Percentiles rank a stretch among this genome's conserved stretches.
phyloP scores from a whole-genome alignment of 2,113 vertebrate species.

The Peromyscus leucopus region DNA sequence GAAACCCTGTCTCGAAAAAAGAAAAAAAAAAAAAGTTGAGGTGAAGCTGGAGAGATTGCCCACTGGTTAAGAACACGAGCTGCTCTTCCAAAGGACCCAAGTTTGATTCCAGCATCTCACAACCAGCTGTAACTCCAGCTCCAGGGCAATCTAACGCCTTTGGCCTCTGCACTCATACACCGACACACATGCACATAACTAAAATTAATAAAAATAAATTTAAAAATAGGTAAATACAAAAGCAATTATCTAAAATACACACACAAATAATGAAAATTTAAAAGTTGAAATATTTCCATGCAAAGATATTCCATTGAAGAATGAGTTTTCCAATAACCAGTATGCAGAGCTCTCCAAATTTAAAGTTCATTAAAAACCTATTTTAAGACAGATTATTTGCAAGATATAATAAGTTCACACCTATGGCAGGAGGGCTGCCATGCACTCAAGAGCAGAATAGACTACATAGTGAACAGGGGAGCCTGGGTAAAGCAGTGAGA shows the following conservation, averaged over 20 bases:
- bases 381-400: constrained; percentile 36
- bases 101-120: neutral
- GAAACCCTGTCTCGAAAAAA: no score
- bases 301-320: constrained; percentile 36
- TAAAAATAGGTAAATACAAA: neutral
- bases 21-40: neutral
- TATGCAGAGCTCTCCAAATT: constrained; percentile 52
- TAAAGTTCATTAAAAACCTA: neutral
- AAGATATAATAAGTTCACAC: neutral
- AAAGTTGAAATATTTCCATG: neutral
- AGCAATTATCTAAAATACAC: neutral
- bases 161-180: neutral
- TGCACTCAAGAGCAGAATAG: neutral
- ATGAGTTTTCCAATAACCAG: constrained; percentile 27
- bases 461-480: neutral
- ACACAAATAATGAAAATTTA: neutral
- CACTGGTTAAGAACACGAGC: neutral
- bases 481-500: neutral
- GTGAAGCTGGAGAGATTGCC: neutral
- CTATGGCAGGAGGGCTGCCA: neutral
- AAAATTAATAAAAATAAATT: neutral
- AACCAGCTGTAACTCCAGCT: neutral
- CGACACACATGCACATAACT: neutral
- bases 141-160: neutral
- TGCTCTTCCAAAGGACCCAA: neutral